Evolutionary conservation across 1,140 invertebrate genomes (phyloP), one percentile per base, ranked within the genome.

Genomic region (Leptoteleia sp.): DNA sequence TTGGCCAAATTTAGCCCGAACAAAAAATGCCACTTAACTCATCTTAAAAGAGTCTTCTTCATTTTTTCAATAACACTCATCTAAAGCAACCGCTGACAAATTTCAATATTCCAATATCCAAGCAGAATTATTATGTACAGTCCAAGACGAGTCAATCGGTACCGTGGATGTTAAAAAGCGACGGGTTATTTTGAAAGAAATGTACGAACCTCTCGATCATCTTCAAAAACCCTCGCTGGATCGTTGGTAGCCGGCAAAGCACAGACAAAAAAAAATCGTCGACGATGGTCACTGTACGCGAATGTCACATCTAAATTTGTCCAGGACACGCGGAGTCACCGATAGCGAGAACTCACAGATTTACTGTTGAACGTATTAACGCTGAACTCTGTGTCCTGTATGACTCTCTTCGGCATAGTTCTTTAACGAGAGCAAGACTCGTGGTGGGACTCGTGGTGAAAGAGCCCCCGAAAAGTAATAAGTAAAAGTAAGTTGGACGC

Each of bases 401-500:
- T 71, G 70, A 79, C 57, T 71, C 70, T 75, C 64, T 79, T 71
- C 65, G 52, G 62, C 70, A 75, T 70, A 71, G 77, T 79, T 79
- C 64, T 75, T 79, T 70, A 79, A 79, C 77, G 70, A 79, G 77
- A 79, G 70, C 65, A 79, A 65, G 65, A 38, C 65, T 75, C 29
- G 77, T 79, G 70, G 77, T 75, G 77, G 77, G 77, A 75, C 77
- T 76, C 25, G 72, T 55, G 55, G 76, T 75, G 70, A 75, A 79
- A 79, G 76, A 75, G 70, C 65, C 64, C 76, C 76, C 70, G 76
- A 79, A 79, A 79, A 79, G 70, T 73, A 73, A 75, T 67, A 70
- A 75, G 70, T 79, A 79, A 79, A 79, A 79, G 76, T 79, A 70
- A 73, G 11, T 29, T 54, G 76, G 76, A 71, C 61, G 59, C 25